phyloP scores from a whole-genome alignment of 2,888 invertebrate genomes.

The Rotaria sp. region DNA sequence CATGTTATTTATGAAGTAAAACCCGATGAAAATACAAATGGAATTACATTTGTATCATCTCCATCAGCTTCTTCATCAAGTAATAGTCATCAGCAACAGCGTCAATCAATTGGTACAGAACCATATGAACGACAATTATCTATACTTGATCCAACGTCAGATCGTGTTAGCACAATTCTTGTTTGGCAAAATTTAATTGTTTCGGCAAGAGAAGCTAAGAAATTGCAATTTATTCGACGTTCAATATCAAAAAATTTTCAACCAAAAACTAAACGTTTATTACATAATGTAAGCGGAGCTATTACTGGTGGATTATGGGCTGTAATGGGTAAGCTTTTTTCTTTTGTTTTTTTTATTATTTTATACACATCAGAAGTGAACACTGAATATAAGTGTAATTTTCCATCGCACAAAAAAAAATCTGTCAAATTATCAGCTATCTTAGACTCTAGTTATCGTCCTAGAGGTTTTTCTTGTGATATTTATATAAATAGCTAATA shows the following conservation, averaged over 20 bases:
- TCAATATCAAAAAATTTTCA: background rate
- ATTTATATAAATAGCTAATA: no score
- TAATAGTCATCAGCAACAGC: background rate
- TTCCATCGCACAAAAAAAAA: no score
- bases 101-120: background rate
- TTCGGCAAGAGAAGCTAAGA: background rate
- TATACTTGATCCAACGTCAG: background rate
- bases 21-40: background rate
- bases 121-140: background rate
- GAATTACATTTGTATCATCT: background rate
- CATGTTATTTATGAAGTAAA: background rate
- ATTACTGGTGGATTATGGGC: background rate
- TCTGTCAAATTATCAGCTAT: no score
- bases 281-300: background rate
- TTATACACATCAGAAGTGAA: no score
- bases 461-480: no score
- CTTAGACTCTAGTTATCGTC: no score
- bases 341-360: no score
- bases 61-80: no score
- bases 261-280: background rate
- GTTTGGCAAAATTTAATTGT: conserved; percentile 11
- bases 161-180: conserved; percentile 10
- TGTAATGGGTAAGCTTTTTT: background rate
- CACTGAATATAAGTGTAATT: no score
- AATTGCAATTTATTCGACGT: background rate